Evolutionary conservation across 2,797 vertebrate genomes (phyloP).

Genomic region (Phrynocephalus guinanensis): DNA sequence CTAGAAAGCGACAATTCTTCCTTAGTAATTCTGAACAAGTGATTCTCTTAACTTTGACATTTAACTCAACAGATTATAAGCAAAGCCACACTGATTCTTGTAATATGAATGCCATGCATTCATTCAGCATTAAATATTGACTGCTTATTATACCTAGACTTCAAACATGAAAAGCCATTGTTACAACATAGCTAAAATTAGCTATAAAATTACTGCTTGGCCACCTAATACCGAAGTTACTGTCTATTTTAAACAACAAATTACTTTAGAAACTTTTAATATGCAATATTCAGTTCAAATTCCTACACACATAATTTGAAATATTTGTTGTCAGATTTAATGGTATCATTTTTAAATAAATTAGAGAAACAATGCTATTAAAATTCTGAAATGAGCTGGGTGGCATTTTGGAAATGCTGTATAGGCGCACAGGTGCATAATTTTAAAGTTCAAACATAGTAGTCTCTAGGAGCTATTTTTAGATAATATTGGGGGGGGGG

Average conservation of each 20-base stretch:
- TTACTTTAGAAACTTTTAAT: conserved; percentile 42
- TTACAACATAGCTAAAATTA: conserved; percentile 27
- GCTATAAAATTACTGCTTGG: conserved; percentile 24
- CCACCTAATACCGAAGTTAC: conserved; percentile 45
- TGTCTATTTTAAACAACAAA: conserved; percentile 39
- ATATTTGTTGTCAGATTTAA: conserved; percentile 41
- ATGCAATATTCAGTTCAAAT: conserved; percentile 26
- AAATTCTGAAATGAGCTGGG: conserved; percentile 50
- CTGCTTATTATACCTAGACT: conserved; percentile 49
- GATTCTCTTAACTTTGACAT: conserved; percentile 73
- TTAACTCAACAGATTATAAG: conserved; percentile 68
- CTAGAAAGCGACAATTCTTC: conserved; percentile 65
- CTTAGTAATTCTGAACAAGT: conserved; percentile 68
- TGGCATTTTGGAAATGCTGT: conserved; percentile 15
- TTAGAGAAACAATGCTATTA: conserved; percentile 37
- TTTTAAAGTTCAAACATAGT: neutral
- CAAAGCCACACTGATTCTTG: conserved; percentile 58
- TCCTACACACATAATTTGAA: conserved; percentile 35
- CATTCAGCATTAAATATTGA: conserved; percentile 57
- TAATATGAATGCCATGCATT: conserved; percentile 66
- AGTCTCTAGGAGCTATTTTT: conserved; percentile 37
- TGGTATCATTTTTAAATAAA: conserved; percentile 28
- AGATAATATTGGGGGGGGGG: conserved; percentile 19
- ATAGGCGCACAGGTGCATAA: conserved; percentile 18
- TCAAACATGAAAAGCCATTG: neutral